These are phyloP conservation scores for Stenopsyche tienmushanensis DNA, from an alignment of 1,140 invertebrate genomes.

Conservation along the genomic window DNA sequence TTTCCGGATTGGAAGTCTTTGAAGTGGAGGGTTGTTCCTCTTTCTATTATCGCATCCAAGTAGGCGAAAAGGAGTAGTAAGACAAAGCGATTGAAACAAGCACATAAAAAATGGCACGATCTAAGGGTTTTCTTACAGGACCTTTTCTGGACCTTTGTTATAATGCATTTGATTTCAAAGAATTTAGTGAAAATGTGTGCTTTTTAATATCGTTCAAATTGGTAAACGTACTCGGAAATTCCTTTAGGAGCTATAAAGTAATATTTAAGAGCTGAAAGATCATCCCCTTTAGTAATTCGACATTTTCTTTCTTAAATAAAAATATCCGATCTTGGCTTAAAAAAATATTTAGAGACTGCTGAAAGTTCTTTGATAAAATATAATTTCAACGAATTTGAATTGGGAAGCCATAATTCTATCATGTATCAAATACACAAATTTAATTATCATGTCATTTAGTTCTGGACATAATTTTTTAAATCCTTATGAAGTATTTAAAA, in stretches of 20 bases:
- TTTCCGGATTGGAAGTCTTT: background rate
- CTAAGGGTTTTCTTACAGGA: background rate
- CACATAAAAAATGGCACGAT: background rate
- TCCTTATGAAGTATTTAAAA: too few species aligned
- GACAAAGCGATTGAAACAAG: slow-evolving; percentile 1
- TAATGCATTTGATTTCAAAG: background rate
- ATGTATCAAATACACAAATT: too few species aligned
- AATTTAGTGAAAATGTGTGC: background rate
- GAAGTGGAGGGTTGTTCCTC: background rate
- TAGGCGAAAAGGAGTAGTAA: background rate
- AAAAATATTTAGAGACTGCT: too few species aligned
- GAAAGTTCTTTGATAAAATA: too few species aligned
- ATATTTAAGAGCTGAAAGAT: background rate
- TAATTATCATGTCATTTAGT: too few species aligned
- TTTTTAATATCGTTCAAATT: background rate
- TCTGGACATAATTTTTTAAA: too few species aligned
- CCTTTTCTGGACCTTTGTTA: background rate
- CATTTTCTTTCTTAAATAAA: background rate
- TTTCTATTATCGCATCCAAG: background rate
- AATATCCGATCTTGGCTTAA: too few species aligned
- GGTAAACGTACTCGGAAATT: background rate
- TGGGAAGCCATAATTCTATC: too few species aligned
- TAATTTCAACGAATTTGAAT: too few species aligned
- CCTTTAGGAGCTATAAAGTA: background rate
- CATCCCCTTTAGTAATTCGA: background rate